Percentiles rank a stretch among this genome's conserved stretches.
Conservation (phyloP, 1,140 invertebrate species). For the Laupala kohalensis region DNA sequence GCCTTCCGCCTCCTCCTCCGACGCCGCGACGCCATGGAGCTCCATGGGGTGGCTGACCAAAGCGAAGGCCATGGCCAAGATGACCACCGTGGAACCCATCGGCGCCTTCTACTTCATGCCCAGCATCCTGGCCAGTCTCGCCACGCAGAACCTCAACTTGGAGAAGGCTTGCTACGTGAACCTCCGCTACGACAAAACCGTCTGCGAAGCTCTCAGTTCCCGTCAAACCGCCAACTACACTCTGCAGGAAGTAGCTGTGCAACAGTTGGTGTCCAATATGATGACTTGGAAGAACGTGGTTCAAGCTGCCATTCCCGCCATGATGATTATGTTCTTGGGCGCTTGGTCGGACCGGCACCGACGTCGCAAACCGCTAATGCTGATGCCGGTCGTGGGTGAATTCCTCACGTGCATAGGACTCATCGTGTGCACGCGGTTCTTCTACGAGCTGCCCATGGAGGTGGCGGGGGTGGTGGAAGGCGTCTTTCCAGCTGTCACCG, state of each 20-base stretch:
- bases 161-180: constrained; percentile 75
- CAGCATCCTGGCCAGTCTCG: constrained; percentile 57
- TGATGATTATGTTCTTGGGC: constrained; percentile 63
- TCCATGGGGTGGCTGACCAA: constrained; percentile 21
- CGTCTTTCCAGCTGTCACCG: constrained; percentile 62
- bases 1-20: no score
- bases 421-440: constrained; percentile 64
- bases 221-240: constrained; percentile 56
- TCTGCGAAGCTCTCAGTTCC: constrained; percentile 57
- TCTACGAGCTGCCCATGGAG: constrained; percentile 57
- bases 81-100: constrained; percentile 68
- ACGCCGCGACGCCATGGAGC: background rate
- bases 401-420: constrained; percentile 61
- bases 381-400: constrained; percentile 68
- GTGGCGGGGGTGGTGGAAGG: constrained; percentile 53
- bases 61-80: constrained; percentile 28
- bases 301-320: constrained; percentile 58
- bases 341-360: constrained; percentile 61
- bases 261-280: constrained; percentile 60
- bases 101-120: constrained; percentile 66
- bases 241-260: constrained; percentile 53
- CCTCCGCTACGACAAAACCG: constrained; percentile 47
- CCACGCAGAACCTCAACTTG: constrained; percentile 72
- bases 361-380: constrained; percentile 68
- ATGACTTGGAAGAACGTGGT: constrained; percentile 67